Conservation (phyloP, 2,113 vertebrate species). For the Nymphicus hollandicus region DNA sequence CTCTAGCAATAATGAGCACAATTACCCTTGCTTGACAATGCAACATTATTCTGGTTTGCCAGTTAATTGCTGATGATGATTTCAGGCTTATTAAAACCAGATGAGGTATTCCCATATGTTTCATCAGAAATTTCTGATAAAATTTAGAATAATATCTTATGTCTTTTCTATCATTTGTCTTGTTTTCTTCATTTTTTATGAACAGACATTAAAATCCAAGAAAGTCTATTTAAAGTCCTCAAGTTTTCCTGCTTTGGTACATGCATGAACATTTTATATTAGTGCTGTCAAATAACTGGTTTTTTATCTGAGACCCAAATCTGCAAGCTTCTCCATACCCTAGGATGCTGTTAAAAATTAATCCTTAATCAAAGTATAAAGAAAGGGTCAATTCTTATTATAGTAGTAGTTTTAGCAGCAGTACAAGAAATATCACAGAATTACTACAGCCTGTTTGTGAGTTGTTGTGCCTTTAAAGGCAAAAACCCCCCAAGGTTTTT, state of each 20-base stretch:
- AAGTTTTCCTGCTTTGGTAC: neutral
- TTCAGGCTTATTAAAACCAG: constrained; percentile 53
- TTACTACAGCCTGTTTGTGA: neutral
- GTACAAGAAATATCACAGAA: neutral
- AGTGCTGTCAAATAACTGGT: neutral
- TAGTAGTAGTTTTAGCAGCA: neutral
- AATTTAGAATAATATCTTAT: neutral
- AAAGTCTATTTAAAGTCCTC: neutral
- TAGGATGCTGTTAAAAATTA: neutral
- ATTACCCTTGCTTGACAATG: constrained; percentile 1
- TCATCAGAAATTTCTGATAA: neutral
- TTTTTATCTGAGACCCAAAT: neutral
- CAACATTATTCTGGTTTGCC: neutral
- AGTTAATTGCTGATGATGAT: constrained; percentile 41
- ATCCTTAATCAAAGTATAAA: neutral
- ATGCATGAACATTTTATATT: neutral
- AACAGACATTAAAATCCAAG: neutral
- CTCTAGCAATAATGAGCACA: constrained; percentile 50
- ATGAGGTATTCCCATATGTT: neutral
- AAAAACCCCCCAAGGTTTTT: neutral
- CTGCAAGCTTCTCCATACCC: neutral
- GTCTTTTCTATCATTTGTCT: neutral
- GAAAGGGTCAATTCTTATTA: neutral
- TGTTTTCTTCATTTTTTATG: neutral
- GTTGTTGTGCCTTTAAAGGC: neutral